Conservation (phyloP, 2,113 vertebrate species). For the Onychostruthus taczanowskii region DNA sequence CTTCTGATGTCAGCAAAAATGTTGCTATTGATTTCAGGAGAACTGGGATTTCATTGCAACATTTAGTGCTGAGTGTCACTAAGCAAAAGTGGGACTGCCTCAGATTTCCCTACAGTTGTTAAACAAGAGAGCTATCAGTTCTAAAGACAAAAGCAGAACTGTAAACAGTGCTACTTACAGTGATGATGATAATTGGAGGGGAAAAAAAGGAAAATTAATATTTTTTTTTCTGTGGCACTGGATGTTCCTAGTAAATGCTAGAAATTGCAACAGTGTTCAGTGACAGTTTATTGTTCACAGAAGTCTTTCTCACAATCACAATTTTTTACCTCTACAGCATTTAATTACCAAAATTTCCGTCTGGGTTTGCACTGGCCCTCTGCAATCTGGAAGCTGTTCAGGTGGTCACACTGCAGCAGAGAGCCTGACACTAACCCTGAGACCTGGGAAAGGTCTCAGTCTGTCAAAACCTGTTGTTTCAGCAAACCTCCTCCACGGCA, state of each 20-base stretch:
- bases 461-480: neutral
- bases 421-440: neutral
- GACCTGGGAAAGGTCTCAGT: neutral
- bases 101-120: neutral
- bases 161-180: neutral
- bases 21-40: neutral
- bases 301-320: neutral
- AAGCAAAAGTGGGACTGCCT: neutral
- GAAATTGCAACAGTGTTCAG: neutral
- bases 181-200: neutral
- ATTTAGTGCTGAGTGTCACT: neutral
- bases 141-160: neutral
- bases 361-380: neutral
- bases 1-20: neutral
- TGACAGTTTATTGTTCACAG: neutral
- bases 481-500: neutral
- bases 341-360: neutral
- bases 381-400: neutral
- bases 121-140: neutral
- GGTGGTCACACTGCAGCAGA: neutral
- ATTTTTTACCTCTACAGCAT: neutral
- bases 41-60: neutral
- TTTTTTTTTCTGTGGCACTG: neutral
- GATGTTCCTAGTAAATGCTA: neutral
- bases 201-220: neutral